Conservation (phyloP, 2,797 vertebrate genomes). For the Helostoma temminkii region DNA sequence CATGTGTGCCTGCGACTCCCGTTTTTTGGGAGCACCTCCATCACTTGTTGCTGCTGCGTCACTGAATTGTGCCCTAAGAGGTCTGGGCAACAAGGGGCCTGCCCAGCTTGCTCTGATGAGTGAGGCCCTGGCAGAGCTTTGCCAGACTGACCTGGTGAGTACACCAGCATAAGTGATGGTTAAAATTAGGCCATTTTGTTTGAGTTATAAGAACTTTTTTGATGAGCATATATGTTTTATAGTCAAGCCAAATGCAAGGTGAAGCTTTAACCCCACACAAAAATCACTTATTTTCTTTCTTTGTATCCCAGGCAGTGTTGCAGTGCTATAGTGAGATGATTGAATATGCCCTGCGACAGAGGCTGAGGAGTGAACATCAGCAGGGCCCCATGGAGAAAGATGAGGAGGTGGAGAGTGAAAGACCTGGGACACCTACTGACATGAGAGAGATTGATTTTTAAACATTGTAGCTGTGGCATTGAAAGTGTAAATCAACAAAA, state of each 20-base stretch:
- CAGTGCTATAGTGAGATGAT: conserved; percentile 86
- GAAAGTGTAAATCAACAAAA: conserved; percentile 67
- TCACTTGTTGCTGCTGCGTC: conserved; percentile 84
- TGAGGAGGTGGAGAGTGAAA: conserved; percentile 75
- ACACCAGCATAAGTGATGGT: neutral
- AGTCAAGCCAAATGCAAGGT: neutral
- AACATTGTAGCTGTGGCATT: conserved; percentile 35
- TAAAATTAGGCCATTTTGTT: neutral
- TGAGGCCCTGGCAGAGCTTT: conserved; percentile 76
- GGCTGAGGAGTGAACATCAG: conserved; percentile 73
- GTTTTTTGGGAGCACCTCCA: conserved; percentile 81
- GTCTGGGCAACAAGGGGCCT: conserved; percentile 66
- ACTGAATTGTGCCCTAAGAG: conserved; percentile 81
- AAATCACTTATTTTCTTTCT: neutral
- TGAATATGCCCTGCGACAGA: conserved; percentile 79
- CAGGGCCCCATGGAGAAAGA: conserved; percentile 69
- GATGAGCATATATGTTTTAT: neutral
- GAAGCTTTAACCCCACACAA: neutral
- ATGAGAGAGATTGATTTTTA: conserved; percentile 86
- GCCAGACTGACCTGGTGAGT: conserved; percentile 81
- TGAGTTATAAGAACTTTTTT: neutral
- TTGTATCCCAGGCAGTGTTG: conserved; percentile 75
- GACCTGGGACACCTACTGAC: conserved; percentile 84
- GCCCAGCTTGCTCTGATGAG: conserved; percentile 61
- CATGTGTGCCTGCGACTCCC: conserved; percentile 84